These are phyloP conservation scores for Orbicella faveolata DNA, from an alignment of 64 coral and sea anemone genomes.

Conservation along the genomic window DNA sequence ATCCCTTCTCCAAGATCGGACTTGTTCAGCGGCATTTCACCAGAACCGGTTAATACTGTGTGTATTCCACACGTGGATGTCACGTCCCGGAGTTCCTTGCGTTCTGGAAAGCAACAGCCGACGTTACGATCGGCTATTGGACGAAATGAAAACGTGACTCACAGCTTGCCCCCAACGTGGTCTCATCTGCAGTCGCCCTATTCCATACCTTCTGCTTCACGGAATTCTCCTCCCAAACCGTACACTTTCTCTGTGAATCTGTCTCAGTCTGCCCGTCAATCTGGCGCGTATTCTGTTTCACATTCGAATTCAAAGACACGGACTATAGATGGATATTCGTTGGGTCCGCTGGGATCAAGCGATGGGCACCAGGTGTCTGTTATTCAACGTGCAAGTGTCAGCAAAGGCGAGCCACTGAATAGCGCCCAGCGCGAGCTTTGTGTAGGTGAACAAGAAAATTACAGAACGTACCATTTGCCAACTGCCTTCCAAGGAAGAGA, in stretches of 20 bases:
- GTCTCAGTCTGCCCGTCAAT: neutral
- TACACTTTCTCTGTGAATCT: constrained; percentile 55
- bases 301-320: neutral
- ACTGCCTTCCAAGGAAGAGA: neutral
- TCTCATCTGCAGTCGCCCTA: constrained; percentile 55
- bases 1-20: constrained; percentile 37
- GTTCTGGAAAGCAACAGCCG: neutral
- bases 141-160: neutral
- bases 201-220: constrained; percentile 5
- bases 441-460: constrained; percentile 1
- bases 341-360: neutral
- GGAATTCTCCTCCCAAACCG: constrained; percentile 33
- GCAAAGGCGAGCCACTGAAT: neutral
- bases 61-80: constrained; percentile 1
- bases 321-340: constrained; percentile 6
- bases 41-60: neutral
- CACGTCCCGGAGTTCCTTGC: neutral
- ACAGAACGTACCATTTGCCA: constrained; percentile 4
- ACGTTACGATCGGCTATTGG: neutral
- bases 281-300: neutral
- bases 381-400: neutral
- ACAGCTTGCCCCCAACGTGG: constrained; percentile 29
- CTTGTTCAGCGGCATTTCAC: constrained; percentile 19
- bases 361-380: neutral
- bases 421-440: neutral